phyloP scores from a whole-genome alignment of 2,113 vertebrate genomes.

The Coryphaenoides rupestris region DNA sequence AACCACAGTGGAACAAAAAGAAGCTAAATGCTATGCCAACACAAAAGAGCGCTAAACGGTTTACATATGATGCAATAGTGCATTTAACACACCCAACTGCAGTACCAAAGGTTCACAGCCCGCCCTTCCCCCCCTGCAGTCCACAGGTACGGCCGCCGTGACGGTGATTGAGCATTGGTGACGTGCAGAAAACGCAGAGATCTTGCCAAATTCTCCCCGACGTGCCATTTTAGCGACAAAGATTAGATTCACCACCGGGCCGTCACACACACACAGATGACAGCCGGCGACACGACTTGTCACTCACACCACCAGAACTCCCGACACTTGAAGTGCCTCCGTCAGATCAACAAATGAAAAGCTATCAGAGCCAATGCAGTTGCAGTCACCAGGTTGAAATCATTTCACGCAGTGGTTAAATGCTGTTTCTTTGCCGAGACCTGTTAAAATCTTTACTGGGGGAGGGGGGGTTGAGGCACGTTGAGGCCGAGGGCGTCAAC shows the following conservation, averaged over 20 bases:
- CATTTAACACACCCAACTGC: too few species aligned
- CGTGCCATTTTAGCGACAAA: constrained; percentile 38
- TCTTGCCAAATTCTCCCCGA: constrained; percentile 55
- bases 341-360: constrained; percentile 63
- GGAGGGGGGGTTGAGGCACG: constrained; percentile 12
- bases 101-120: too few species aligned
- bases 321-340: constrained; percentile 48
- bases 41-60: too few species aligned
- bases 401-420: constrained; percentile 42
- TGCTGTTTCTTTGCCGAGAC: constrained; percentile 35
- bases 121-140: background rate
- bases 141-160: constrained; percentile 4
- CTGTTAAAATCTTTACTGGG: constrained; percentile 37
- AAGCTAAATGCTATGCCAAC: too few species aligned
- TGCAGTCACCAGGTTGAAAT: constrained; percentile 48
- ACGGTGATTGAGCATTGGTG: constrained; percentile 23
- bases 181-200: constrained; percentile 41
- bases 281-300: constrained; percentile 42
- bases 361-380: constrained; percentile 47
- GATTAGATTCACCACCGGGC: constrained; percentile 50
- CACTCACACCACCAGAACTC: constrained; percentile 49
- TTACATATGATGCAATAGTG: too few species aligned
- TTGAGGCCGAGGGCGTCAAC: constrained; percentile 29
- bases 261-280: constrained; percentile 31
- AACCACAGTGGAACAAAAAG: too few species aligned